Evolutionary conservation across 2,888 invertebrate genomes (phyloP).

Genomic region (Caenorhabditis doughertyi): DNA sequence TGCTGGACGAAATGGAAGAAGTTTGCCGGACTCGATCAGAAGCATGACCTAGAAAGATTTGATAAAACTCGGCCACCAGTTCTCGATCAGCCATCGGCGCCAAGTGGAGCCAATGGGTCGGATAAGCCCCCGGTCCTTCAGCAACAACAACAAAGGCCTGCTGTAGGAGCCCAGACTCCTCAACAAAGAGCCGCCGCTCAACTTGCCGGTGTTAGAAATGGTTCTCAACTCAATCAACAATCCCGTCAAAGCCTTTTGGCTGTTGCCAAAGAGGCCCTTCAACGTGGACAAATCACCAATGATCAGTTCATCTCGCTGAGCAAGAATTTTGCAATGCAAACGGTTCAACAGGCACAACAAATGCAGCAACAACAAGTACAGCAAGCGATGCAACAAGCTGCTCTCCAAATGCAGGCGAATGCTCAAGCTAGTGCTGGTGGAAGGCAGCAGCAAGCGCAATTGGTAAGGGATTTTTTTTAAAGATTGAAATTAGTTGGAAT

Average conservation of each 20-base stretch:
- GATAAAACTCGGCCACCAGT: slow-evolving; percentile 58
- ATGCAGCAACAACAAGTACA: slow-evolving; percentile 11
- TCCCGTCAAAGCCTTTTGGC: slow-evolving; percentile 19
- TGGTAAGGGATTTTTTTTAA: no score
- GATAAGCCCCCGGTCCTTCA: slow-evolving; percentile 42
- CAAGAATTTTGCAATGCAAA: slow-evolving; percentile 19
- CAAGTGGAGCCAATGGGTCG: slow-evolving; percentile 30
- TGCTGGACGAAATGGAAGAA: slow-evolving; percentile 99
- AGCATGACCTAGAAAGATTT: slow-evolving; percentile 70
- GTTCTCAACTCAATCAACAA: no score
- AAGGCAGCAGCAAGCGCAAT: not conserved
- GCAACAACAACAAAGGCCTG: slow-evolving; percentile 18
- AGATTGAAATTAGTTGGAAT: not conserved
- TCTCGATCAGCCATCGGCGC: slow-evolving; percentile 19
- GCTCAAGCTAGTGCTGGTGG: not conserved
- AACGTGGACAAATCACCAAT: slow-evolving; percentile 39
- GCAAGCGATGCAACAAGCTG: not conserved
- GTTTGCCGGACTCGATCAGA: slow-evolving; percentile 93
- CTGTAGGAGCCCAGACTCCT: not conserved
- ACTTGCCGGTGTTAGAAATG: not conserved
- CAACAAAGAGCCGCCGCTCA: slow-evolving; percentile 5
- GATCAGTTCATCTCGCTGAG: slow-evolving; percentile 35
- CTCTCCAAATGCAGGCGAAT: not conserved
- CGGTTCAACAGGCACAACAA: not conserved
- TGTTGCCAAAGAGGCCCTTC: slow-evolving; percentile 42